phyloP scores from a whole-genome alignment of 2,888 invertebrate genomes.

The Tachina fera region DNA sequence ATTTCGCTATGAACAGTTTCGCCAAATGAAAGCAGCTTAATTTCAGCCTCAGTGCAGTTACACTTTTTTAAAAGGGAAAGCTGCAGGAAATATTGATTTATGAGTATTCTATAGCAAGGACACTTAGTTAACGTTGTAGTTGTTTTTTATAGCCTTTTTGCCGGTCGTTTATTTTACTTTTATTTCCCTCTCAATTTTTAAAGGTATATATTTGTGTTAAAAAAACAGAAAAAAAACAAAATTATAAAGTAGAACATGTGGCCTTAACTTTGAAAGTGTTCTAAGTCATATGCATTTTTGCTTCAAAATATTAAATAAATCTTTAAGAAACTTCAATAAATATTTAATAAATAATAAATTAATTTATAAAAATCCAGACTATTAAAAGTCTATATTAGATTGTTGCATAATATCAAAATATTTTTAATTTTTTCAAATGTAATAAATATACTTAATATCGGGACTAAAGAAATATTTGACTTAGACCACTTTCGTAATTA shows the following conservation, averaged over 20 bases:
- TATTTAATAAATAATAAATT: no score
- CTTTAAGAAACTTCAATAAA: no score
- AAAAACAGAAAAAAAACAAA: neutral
- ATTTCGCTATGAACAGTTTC: neutral
- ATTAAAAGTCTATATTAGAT: no score
- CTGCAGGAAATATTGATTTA: slow-evolving; percentile 51
- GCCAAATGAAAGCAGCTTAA: neutral
- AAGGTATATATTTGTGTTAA: neutral
- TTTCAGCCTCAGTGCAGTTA: slow-evolving; percentile 16
- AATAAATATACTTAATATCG: no score
- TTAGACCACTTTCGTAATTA: no score
- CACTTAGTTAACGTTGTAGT: slow-evolving; percentile 27
- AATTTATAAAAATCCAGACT: no score
- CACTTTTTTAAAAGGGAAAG: neutral
- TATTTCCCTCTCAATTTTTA: neutral
- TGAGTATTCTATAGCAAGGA: slow-evolving; percentile 31
- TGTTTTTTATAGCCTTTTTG: neutral
- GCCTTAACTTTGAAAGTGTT: no score
- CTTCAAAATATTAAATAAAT: no score
- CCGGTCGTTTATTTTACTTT: neutral
- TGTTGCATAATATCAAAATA: no score
- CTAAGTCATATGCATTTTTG: no score
- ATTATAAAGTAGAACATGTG: slow-evolving; percentile 3
- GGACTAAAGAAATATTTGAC: no score
- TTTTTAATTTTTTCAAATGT: no score